These are phyloP conservation scores for Enchytraeus crypticus DNA, from an alignment of 2,888 invertebrate species.

Conservation along the genomic window DNA sequence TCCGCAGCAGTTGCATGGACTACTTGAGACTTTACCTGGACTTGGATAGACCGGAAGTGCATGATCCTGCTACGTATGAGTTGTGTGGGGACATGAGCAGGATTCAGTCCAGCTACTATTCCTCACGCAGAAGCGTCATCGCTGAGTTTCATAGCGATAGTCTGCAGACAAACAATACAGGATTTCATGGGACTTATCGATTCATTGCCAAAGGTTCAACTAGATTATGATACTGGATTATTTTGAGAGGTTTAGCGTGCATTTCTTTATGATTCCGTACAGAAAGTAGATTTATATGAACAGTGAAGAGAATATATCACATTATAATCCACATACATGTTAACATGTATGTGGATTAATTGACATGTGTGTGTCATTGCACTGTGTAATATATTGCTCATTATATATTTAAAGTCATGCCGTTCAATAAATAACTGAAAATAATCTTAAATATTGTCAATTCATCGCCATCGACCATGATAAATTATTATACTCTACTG, in stretches of 20 bases:
- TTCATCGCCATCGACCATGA: too few species aligned
- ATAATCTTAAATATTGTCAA: too few species aligned
- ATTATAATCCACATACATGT: background rate
- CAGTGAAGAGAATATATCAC: too few species aligned
- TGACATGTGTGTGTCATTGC: too few species aligned
- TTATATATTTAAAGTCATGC: too few species aligned
- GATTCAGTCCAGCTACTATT: constrained; percentile 39
- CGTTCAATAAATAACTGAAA: too few species aligned
- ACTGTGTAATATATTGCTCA: too few species aligned
- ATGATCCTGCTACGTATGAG: constrained; percentile 36
- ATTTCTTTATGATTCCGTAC: too few species aligned
- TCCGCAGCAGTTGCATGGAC: constrained; percentile 36
- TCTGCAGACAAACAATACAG: constrained; percentile 31
- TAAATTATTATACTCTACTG: too few species aligned
- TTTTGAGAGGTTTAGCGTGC: too few species aligned
- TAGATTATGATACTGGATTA: too few species aligned
- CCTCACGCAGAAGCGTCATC: constrained; percentile 39
- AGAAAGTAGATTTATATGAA: too few species aligned
- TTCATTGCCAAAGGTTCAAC: constrained; percentile 43
- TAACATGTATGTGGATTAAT: background rate
- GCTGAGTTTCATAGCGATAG: constrained; percentile 42
- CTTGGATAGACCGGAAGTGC: constrained; percentile 43
- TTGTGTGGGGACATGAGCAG: constrained; percentile 39
- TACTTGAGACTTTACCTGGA: constrained; percentile 41
- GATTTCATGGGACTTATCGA: constrained; percentile 40